A percentile compares a stretch with the other conserved stretches of the same genome.
Conservation (phyloP, 2,113 vertebrate genomes). For the Nansenia antarctica region DNA sequence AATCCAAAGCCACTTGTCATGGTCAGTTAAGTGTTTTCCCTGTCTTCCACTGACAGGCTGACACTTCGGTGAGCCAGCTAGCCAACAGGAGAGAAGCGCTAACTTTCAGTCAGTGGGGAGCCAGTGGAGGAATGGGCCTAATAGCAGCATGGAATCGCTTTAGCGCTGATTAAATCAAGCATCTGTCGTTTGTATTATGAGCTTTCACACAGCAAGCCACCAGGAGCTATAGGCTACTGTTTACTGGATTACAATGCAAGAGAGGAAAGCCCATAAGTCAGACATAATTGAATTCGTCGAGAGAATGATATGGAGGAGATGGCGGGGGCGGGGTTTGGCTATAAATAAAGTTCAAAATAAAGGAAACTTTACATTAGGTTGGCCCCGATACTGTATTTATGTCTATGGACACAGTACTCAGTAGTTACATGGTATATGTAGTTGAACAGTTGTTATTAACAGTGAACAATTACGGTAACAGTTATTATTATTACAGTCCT, state of each 20-base stretch:
- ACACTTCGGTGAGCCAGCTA: neutral
- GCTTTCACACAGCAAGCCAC: neutral
- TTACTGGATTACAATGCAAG: neutral
- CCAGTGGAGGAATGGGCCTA: neutral
- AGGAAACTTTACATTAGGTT: too few relatives aligned
- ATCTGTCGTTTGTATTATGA: neutral
- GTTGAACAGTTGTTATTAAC: too few relatives aligned
- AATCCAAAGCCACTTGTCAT: neutral
- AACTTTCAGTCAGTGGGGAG: neutral
- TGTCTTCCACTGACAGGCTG: neutral
- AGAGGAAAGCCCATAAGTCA: neutral
- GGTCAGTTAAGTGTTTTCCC: constrained; percentile 5
- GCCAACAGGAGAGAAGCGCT: neutral
- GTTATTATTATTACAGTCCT: too few relatives aligned
- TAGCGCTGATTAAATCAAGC: constrained; percentile 14
- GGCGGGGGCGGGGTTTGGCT: neutral
- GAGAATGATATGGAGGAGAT: neutral
- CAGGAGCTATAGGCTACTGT: neutral
- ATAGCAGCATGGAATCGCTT: neutral
- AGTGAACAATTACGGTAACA: too few relatives aligned
- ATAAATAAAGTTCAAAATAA: too few relatives aligned
- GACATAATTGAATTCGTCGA: neutral
- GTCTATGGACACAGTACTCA: too few relatives aligned
- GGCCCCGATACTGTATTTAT: too few relatives aligned
- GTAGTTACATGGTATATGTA: too few relatives aligned